Evolutionary conservation across 2,888 invertebrate species (phyloP), one percentile per base, ranked within the genome.

Genomic region (Theodoxus fluviatilis): DNA sequence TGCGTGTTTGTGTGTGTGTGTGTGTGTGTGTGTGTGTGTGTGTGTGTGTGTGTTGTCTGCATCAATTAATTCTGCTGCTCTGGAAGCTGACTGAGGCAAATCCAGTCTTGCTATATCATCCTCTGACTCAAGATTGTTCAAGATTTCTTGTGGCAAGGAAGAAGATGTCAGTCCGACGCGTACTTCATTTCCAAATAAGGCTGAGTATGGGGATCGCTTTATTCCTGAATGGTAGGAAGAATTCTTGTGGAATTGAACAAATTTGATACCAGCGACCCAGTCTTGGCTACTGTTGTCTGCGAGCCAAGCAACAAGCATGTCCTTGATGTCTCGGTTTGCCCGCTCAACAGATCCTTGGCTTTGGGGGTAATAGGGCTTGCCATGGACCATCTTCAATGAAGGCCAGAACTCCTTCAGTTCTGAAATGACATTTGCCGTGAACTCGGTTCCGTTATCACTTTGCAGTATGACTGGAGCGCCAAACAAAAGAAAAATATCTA

Each of bases 221-320:
- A 57, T 55, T n/a, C 57, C 68, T n/a, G 68, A n/a, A 57, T 57
- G 68, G 35, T 33, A 40, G 22, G 55, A 18, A 25, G 33, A 33
- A 38, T 68, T 68, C 35, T 68, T 68, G 28, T 43, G 28, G 68
- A 68, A 68, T 28, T 68, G 55, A 15, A 68, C 59, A 25, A 57
- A 68, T 28, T 68, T 68, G 38, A 68, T 68, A 7, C 68, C 68
- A 25, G 38, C 12, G 28, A 37, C 31, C 57, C 68, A 68, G 25
- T 67, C 49, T 7, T 49, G 28, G 2, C 57, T 47, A 25, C 57
- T 12, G 38, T 68, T 68, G 31, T 67, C 52, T 7, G 55, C 35
- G 6, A 67, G 25, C 67, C 67, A 67, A 7, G 67, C 49, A 33
- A 67, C 67, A 31, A 67, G 35, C 67, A 67, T 67, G 6, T 49